Evolutionary conservation across 2,113 vertebrate species (phyloP).

Genomic region (Pantherophis guttatus): DNA sequence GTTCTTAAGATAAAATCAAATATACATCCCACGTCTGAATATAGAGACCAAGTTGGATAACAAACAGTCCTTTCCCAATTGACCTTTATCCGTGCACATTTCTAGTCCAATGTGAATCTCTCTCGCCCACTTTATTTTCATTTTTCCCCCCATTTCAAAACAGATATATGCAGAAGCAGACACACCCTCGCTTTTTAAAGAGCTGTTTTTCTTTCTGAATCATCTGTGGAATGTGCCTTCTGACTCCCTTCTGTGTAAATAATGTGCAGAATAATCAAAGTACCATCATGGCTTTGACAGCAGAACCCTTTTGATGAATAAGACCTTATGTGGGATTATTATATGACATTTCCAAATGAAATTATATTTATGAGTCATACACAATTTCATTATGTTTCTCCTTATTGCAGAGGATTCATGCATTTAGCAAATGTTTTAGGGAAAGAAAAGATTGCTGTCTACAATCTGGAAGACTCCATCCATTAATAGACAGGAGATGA

Average conservation of each 20-base stretch:
- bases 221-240: slow-evolving; percentile 65
- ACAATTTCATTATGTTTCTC: slow-evolving; percentile 66
- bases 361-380: slow-evolving; percentile 72
- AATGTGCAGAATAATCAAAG: slow-evolving; percentile 76
- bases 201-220: slow-evolving; percentile 62
- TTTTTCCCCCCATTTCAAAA: slow-evolving; percentile 56
- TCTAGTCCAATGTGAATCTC: slow-evolving; percentile 34
- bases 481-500: neutral
- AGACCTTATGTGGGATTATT: slow-evolving; percentile 74
- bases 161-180: slow-evolving; percentile 62
- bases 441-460: slow-evolving; percentile 16
- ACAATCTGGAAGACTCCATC: slow-evolving; percentile 13
- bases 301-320: slow-evolving; percentile 73
- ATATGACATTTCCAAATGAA: slow-evolving; percentile 77
- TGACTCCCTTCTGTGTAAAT: slow-evolving; percentile 72
- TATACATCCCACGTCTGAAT: neutral
- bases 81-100: neutral
- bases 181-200: slow-evolving; percentile 59
- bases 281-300: slow-evolving; percentile 67
- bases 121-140: slow-evolving; percentile 42
- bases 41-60: neutral
- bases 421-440: slow-evolving; percentile 54
- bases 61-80: neutral
- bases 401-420: slow-evolving; percentile 56
- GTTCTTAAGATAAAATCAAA: neutral